These are phyloP conservation scores for Pseudochirops corinnae DNA, from an alignment of 2,797 vertebrate genomes.

Conservation along the genomic window DNA sequence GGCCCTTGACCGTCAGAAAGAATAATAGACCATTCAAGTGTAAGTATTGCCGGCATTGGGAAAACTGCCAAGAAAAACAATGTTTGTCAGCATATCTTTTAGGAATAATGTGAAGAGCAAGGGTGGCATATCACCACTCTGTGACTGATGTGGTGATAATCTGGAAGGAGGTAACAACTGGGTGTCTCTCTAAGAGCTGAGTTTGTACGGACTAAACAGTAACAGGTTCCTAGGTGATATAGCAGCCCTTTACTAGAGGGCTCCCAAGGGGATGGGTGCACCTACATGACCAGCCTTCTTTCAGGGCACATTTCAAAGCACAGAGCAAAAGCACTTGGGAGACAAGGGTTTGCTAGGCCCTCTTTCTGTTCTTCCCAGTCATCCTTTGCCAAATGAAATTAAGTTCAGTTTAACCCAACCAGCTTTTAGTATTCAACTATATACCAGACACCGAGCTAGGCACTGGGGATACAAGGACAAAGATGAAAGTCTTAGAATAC, in stretches of 20 bases:
- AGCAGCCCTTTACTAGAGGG: neutral
- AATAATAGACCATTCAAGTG: neutral
- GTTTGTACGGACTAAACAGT: neutral
- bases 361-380: neutral
- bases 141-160: neutral
- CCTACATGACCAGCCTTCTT: neutral
- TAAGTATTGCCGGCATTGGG: neutral
- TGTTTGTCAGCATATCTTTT: neutral
- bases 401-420: neutral
- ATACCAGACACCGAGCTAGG: neutral
- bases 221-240: neutral
- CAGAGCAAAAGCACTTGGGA: neutral
- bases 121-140: neutral
- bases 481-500: neutral
- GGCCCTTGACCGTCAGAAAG: neutral
- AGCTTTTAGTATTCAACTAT: neutral
- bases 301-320: neutral
- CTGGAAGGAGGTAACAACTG: neutral
- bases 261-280: neutral
- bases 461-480: neutral
- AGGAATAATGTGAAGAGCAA: neutral
- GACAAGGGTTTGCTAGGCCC: neutral
- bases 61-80: neutral
- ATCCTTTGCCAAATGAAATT: neutral
- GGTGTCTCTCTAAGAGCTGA: neutral